Evolutionary conservation across 2,113 vertebrate species (phyloP).

Genomic region (Periophthalmodon schlosseri): DNA sequence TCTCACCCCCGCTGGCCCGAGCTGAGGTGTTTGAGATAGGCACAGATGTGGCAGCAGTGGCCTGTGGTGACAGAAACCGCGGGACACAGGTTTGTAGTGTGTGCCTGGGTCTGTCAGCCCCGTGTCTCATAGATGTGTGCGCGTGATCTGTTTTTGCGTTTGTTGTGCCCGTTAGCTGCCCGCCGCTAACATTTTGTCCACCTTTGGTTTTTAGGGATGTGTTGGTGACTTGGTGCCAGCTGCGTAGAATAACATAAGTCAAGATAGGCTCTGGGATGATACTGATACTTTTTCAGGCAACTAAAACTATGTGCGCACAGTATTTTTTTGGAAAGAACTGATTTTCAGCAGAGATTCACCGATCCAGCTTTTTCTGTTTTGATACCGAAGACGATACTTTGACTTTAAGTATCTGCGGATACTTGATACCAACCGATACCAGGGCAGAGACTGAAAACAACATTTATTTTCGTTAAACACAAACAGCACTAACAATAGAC

Average conservation of each 20-base stretch:
- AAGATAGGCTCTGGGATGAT: neutral
- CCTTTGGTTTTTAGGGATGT: slow-evolving; percentile 43
- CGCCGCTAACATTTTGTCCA: slow-evolving; percentile 48
- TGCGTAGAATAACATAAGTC: slow-evolving; percentile 62
- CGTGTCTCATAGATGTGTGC: slow-evolving; percentile 26
- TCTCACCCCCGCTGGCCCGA: slow-evolving; percentile 68
- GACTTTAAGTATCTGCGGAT: too few relatives aligned
- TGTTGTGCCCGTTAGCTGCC: slow-evolving; percentile 63
- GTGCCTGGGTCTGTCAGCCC: slow-evolving; percentile 17
- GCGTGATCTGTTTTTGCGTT: slow-evolving; percentile 68
- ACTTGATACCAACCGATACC: too few relatives aligned
- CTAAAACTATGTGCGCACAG: neutral
- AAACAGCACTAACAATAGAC: too few relatives aligned
- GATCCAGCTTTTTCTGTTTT: too few relatives aligned
- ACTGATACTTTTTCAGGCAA: neutral
- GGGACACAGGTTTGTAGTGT: slow-evolving; percentile 56
- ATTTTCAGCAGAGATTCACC: too few relatives aligned
- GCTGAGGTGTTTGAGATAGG: slow-evolving; percentile 68
- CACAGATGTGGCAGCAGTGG: slow-evolving; percentile 72
- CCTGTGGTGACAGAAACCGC: slow-evolving; percentile 55
- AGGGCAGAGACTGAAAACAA: too few relatives aligned
- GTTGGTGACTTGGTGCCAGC: slow-evolving; percentile 39
- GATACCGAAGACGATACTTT: too few relatives aligned
- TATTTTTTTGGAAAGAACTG: too few relatives aligned
- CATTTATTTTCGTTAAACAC: too few relatives aligned